These are phyloP conservation scores for Parnassius apollo DNA, from an alignment of 2,888 invertebrate species.

Conservation along the genomic window DNA sequence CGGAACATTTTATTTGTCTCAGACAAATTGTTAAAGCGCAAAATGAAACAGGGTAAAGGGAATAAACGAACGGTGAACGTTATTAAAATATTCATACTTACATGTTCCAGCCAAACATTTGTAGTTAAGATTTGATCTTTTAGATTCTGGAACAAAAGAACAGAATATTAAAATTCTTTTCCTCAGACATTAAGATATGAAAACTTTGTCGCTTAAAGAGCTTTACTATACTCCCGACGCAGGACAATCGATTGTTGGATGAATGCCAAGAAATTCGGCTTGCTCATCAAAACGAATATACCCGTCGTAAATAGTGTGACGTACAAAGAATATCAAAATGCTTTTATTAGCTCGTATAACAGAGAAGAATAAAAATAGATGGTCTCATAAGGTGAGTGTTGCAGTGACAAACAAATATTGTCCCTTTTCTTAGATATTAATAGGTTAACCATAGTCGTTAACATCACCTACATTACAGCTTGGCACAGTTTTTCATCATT, in stretches of 20 bases:
- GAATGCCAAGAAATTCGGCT: conserved; percentile 45
- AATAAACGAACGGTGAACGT: not conserved
- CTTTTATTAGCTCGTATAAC: conserved; percentile 25
- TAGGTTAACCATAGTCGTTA: no score
- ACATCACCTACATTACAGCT: no score
- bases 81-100: conserved; percentile 75
- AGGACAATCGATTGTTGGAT: conserved; percentile 54
- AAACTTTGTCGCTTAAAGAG: conserved; percentile 12
- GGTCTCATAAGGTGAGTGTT: conserved; percentile 1
- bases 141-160: conserved; percentile 88
- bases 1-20: no score
- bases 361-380: conserved; percentile 19
- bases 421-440: no score
- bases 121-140: conserved; percentile 97
- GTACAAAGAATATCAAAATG: conserved; percentile 33
- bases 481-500: no score
- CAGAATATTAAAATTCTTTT: conserved; percentile 20
- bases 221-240: conserved; percentile 26
- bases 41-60: no score
- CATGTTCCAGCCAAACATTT: conserved; percentile 97
- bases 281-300: conserved; percentile 53
- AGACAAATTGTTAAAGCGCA: no score
- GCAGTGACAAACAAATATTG: not conserved
- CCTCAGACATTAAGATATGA: conserved; percentile 13
- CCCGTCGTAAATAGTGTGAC: conserved; percentile 40